Percentiles rank a stretch among this genome's conserved stretches.
phyloP scores from a whole-genome alignment of 2,113 vertebrate genomes.

The Macquaria ambigua region DNA sequence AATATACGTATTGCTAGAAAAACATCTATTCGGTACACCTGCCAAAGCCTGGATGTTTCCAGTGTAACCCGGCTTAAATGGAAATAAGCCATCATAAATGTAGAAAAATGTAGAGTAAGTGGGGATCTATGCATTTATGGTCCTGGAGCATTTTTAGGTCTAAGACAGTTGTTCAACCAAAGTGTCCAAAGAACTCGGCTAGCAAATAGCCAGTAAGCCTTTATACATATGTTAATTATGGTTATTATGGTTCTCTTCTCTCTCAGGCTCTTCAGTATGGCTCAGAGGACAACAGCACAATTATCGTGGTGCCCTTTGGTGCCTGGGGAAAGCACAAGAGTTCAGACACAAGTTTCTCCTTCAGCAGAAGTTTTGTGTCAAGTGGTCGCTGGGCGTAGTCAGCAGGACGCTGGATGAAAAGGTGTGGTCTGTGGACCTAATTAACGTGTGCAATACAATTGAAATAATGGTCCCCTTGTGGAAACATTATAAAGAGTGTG shows the following conservation, averaged over 20 bases:
- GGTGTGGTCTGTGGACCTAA: conserved; percentile 45
- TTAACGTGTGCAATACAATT: conserved; percentile 63
- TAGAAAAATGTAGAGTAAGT: background rate
- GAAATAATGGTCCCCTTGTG: conserved; percentile 35
- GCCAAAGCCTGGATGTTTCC: too few species aligned
- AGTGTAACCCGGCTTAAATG: background rate
- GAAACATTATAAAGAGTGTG: conserved; percentile 17
- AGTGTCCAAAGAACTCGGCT: background rate
- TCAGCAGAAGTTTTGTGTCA: conserved; percentile 95
- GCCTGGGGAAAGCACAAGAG: conserved; percentile 96
- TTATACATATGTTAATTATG: background rate
- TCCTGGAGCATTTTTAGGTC: background rate
- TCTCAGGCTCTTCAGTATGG: conserved; percentile 93
- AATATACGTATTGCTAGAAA: background rate
- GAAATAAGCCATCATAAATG: background rate
- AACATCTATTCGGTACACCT: too few species aligned
- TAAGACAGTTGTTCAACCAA: background rate
- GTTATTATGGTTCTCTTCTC: background rate
- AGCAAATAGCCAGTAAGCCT: background rate
- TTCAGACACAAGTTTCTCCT: conserved; percentile 90
- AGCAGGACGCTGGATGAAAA: background rate
- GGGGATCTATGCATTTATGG: background rate
- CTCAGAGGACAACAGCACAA: conserved; percentile 95
- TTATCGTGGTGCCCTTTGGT: conserved; percentile 95
- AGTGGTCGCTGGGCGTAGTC: conserved; percentile 94